Conservation (phyloP, 2,888 invertebrate genomes). For the Erebia ligea region DNA sequence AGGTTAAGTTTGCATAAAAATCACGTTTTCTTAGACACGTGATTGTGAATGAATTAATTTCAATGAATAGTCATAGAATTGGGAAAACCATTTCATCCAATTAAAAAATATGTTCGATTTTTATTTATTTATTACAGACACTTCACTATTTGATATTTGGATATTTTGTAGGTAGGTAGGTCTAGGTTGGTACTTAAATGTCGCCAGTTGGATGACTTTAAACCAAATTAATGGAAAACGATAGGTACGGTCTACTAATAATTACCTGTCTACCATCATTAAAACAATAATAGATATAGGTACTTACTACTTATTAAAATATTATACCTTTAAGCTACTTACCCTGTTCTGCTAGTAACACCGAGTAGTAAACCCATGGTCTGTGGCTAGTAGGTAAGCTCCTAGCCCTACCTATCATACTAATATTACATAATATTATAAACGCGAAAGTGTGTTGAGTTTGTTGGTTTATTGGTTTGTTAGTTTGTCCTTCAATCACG, state of each 20-base stretch:
- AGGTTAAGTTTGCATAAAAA: slow-evolving; percentile 56
- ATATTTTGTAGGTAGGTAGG: no score
- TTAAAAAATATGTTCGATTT: slow-evolving; percentile 37
- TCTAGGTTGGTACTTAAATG: no score
- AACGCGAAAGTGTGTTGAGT: no score
- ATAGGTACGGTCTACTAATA: not conserved
- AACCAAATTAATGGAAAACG: slow-evolving; percentile 24
- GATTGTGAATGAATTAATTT: slow-evolving; percentile 3
- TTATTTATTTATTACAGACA: slow-evolving; percentile 33
- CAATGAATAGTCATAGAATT: slow-evolving; percentile 7
- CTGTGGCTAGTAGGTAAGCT: no score
- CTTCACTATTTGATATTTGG: slow-evolving; percentile 28
- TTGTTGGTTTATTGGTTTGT: no score
- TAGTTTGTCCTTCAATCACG: no score
- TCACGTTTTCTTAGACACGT: slow-evolving; percentile 37
- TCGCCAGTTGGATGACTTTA: slow-evolving; percentile 37
- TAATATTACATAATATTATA: no score
- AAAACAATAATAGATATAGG: not conserved
- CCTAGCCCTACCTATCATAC: no score
- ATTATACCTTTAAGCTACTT: no score
- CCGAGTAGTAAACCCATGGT: no score
- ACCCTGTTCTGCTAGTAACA: no score
- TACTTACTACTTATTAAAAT: no score
- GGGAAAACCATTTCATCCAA: slow-evolving; percentile 38
- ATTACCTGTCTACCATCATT: not conserved